These are phyloP conservation scores for Drosophila rubida DNA, from an alignment of 2,888 invertebrate species.

Conservation along the genomic window DNA sequence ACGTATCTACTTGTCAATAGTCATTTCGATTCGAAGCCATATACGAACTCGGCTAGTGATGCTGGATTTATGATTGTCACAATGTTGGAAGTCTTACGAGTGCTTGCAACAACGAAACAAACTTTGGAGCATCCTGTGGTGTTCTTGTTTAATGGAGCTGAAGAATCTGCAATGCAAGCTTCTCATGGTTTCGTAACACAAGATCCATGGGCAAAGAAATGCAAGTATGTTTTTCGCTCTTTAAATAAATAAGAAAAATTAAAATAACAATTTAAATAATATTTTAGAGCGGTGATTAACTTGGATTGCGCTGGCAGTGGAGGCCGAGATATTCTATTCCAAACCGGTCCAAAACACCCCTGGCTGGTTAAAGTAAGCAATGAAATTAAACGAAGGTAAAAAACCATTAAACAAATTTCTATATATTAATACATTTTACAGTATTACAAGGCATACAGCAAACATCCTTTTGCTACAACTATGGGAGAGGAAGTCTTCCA, in stretches of 20 bases:
- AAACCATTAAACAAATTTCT: too few relatives aligned
- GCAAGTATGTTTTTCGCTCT: constrained; percentile 78
- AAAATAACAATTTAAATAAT: background rate
- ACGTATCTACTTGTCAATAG: constrained; percentile 88
- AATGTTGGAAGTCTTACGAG: constrained; percentile 87
- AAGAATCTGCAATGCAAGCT: constrained; percentile 88
- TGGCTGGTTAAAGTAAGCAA: constrained; percentile 87
- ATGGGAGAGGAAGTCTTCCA: constrained; percentile 88
- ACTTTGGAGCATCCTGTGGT: constrained; percentile 86
- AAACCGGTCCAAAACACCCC: constrained; percentile 90
- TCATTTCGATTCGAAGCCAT: constrained; percentile 96
- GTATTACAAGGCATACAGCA: constrained; percentile 85
- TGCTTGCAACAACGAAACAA: constrained; percentile 81
- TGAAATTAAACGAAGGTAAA: background rate
- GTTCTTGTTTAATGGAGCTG: constrained; percentile 89
- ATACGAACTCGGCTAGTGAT: constrained; percentile 87
- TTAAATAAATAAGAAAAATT: background rate
- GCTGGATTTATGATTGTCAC: constrained; percentile 88
- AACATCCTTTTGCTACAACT: constrained; percentile 87
- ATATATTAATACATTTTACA: constrained; percentile 54
- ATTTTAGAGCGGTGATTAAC: constrained; percentile 90
- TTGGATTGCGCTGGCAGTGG: constrained; percentile 96
- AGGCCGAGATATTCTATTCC: constrained; percentile 94
- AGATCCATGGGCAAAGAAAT: constrained; percentile 91
- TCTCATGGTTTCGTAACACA: constrained; percentile 89